phyloP scores from a whole-genome alignment of 2,888 invertebrate species.

The Yponomeuta sedellus region DNA sequence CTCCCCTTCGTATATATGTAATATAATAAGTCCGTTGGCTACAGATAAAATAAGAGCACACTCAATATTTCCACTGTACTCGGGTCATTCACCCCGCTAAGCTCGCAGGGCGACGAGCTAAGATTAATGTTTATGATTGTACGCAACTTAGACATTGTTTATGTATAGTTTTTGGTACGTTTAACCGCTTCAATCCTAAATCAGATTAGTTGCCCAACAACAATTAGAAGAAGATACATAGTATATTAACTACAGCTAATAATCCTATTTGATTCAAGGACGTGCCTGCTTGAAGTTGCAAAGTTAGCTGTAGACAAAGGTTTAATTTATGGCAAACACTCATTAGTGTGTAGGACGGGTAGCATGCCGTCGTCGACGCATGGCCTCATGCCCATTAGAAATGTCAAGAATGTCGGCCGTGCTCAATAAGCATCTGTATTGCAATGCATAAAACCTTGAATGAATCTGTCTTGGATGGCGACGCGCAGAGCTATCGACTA shows the following conservation, averaged over 20 bases:
- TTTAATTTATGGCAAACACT: constrained; percentile 12
- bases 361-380: constrained; percentile 3
- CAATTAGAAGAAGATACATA: too few species aligned
- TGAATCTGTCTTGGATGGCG: background rate
- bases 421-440: constrained; percentile 19
- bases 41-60: background rate
- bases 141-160: background rate
- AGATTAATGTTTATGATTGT: background rate
- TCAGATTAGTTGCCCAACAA: too few species aligned
- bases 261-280: background rate
- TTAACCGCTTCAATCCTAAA: too few species aligned
- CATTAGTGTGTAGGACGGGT: constrained; percentile 14
- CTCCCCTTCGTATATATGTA: background rate
- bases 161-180: background rate
- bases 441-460: constrained; percentile 7
- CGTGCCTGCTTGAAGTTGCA: background rate
- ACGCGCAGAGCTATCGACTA: background rate
- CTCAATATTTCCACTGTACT: background rate
- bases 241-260: background rate
- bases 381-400: constrained; percentile 13
- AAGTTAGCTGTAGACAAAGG: background rate
- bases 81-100: background rate
- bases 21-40: too few species aligned
- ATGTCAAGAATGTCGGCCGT: constrained; percentile 19
- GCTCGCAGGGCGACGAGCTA: background rate